Conservation (phyloP, 30 jellyfish, hydroid and myxozoan species). For the Hydractinia echinata region DNA sequence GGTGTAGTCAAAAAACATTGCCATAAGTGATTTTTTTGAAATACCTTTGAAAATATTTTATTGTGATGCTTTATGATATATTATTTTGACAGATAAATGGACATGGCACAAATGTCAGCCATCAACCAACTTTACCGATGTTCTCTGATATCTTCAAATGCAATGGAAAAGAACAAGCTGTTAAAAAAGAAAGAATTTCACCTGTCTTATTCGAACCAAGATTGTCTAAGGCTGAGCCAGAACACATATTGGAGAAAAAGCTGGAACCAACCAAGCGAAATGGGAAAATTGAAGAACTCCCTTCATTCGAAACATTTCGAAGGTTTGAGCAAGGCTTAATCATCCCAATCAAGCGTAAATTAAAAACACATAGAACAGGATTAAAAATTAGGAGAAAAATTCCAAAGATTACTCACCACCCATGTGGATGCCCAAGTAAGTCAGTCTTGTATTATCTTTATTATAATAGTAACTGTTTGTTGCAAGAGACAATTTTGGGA, state of each 20-base stretch:
- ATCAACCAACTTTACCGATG: no score
- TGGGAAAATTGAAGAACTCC: background rate
- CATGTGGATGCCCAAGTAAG: slow-evolving; percentile 35
- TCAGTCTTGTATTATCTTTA: background rate
- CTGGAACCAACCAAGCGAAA: slow-evolving; percentile 12
- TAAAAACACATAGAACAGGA: background rate
- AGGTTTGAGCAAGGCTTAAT: background rate
- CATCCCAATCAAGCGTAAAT: background rate
- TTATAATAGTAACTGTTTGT: no score
- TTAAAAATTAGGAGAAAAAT: background rate
- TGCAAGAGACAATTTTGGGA: no score
- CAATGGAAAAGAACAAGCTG: no score
- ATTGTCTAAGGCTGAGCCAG: slow-evolving; percentile 15
- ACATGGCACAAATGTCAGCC: no score
- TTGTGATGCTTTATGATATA: no score
- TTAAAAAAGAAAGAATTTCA: background rate
- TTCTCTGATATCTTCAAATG: no score
- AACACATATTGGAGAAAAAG: slow-evolving; percentile 4
- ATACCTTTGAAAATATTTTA: no score
- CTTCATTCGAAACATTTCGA: background rate
- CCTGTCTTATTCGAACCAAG: slow-evolving; percentile 28
- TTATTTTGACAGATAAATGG: no score
- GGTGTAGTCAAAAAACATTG: no score
- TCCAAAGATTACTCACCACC: slow-evolving; percentile 1
- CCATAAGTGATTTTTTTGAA: no score